Base-by-base conservation (phyloP, 2,888 invertebrate species). In the Leucoma salicis region DNA sequence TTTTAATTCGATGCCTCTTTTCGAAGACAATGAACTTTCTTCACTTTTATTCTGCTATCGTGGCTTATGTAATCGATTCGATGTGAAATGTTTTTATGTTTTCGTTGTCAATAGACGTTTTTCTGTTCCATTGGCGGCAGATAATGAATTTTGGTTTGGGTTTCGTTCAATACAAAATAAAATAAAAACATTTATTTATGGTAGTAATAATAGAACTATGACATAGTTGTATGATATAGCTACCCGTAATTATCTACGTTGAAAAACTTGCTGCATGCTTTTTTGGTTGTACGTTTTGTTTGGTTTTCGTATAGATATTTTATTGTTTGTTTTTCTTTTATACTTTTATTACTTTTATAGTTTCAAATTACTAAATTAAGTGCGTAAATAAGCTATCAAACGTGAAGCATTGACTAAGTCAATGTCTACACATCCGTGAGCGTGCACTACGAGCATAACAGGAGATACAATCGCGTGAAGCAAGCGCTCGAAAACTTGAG, bases 401-500 rank as follows among this genome's bases (percentile, higher is more conserved):
- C 41, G 8, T 34, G 14, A n/a, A 27, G n/a, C n/a, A 27, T 27
- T 31, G 47, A 48, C 47, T n/a, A 3, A 2, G 39, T 57, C 60
- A 63, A 67, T 68, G 39, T 57, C 60, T 64, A 67, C 68, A 1
- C 63, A 69, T 73, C 66, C 70, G 58, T 45, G 63, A 62, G 64
- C 48, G 53, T 42, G 49, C 63, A 46, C 48, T 44, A 49, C 41
- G 55, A 59, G 53, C 63, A 64, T 68, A 61, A 63, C 55, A 63
- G 55, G 67, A 74, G 72, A 74, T 71, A 73, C 67, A 68, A 73
- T 78, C 74, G 60, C 58, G 68, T 74, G 77, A 78, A 74, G 76
- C 77, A 78, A 78, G 74, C 77, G 69, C 67, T 76, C 69, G 74
- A 82, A 83, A 74, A 72, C 62, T 72, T 62, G 77, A 84, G 84